Base-by-base conservation (phyloP, 1,140 invertebrate species). In the Phocides pigmalion region DNA sequence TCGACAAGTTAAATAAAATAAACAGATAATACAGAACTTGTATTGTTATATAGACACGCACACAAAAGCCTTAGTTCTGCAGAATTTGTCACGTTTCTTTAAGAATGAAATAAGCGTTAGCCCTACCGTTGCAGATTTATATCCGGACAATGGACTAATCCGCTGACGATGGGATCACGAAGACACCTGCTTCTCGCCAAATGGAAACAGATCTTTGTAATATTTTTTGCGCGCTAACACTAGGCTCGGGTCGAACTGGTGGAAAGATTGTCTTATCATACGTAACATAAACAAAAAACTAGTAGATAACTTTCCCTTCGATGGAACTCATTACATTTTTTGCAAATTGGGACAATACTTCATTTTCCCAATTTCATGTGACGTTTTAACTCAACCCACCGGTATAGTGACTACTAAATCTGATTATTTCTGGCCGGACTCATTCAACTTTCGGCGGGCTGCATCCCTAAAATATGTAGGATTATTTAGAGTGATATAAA, bases 161-260 rank as follows among this genome's bases (percentile, higher is more conserved):
- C 76, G 82, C 81, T 84, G 82, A 87, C 81, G 81, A 84, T 81
- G 77, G 81, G 74, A 79, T 82, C 78, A 72, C 74, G 65, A 79
- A 72, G 78, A 82, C 84, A 87, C 84, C 82, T 87, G 84, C 80
- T 87, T 75, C 81, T 83, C 74, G 64, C 66, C 66, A 81, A 87
- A 87, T 85, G 74, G 84, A 84, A 81, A 75, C 72, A 80, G 70
- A 82, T 73, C 72, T 72, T 65, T 65, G 62, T 51, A 65, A 63
- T 71, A 58, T 72, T 71, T 69, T 76, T 70, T 73, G 47, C 63
- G 62, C 65, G 12, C 51, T 62, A 28, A 62, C 61, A 67, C 41
- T 68, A 63, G 19, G 37, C 20, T 56, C 37, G 42, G 37, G 54
- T 64, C 65, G 3, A 25, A 35, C 5, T 1, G 1, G 22, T 4